Base-by-base conservation (phyloP, 2,797 vertebrate species). In the Chaenodraco wilsoni region DNA sequence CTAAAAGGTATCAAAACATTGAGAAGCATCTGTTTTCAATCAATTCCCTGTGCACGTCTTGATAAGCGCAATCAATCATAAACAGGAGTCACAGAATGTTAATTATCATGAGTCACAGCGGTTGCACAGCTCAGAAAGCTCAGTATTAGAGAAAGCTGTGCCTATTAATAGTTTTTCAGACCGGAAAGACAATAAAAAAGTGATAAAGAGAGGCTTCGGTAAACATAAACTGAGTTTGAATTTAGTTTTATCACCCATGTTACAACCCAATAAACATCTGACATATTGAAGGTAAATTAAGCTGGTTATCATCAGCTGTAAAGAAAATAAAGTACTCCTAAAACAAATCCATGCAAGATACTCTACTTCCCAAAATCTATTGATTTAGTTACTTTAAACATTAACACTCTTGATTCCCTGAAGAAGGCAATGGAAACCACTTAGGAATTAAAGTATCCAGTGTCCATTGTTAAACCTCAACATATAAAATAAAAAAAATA, bases 21-120 rank as follows among this genome's bases (percentile, higher is more conserved):
- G 43, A 15, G 63, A 69, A 54, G 57, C 72, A 77, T 70, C 73
- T 67, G 69, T 46, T 74, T 64, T 59, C 62, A 57, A 44, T 77
- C 57, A 48, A 57, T 40, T 69, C 55, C n/a, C 37, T 2, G 1
- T n/a, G 46, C 45, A 15, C 21, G 59, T 54, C 31, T 33, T 57
- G 23, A 78, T 46, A 65, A 77, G 79, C 40, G 27, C 60, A 65
- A 14, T 67, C 41, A 59, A 51, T 64, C 46, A 59, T 63, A 56
- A 81, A 76, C 37, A 49, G 15, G 43, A 74, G 65, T 70, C 61
- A 67, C 66, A 71, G 5, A 15, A 74, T 45, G 51, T 69, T 52
- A 65, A 72, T 72, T 41, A 72, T 49, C 27, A 43, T 40, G 59
- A 70, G 51, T 62, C 61, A 72, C 63, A 65, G 15, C 54, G 40